These are phyloP conservation scores for Chascanopsetta lugubris DNA, from an alignment of 2,113 vertebrate species.

Conservation along the genomic window DNA sequence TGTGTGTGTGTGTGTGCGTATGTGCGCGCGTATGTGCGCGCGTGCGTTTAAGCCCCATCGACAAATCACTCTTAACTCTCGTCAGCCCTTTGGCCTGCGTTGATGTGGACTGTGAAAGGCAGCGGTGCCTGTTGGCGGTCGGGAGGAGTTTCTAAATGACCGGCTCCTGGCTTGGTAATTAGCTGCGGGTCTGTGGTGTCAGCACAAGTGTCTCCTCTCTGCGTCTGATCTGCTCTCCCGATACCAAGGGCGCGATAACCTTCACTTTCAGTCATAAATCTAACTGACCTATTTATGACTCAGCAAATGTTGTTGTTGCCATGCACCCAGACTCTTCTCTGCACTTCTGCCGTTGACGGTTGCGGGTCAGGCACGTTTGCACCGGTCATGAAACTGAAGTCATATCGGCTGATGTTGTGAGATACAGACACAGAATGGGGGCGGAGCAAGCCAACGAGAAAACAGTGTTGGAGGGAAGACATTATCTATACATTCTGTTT, in stretches of 20 bases:
- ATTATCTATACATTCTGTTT: no score
- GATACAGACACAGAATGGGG: no score
- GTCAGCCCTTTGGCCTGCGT: constrained; percentile 23
- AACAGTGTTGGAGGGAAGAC: no score
- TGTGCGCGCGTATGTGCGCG: neutral
- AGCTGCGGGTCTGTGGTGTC: constrained; percentile 27
- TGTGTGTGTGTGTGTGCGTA: neutral
- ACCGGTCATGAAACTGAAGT: no score
- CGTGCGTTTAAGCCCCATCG: constrained; percentile 23
- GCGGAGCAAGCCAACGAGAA: no score
- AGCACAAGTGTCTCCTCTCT: constrained; percentile 18
- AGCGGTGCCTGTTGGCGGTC: constrained; percentile 27
- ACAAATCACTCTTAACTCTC: constrained; percentile 41
- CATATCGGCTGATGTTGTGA: no score
- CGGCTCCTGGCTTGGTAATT: constrained; percentile 41
- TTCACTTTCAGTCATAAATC: constrained; percentile 19
- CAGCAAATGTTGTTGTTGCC: neutral
- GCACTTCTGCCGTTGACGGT: no score
- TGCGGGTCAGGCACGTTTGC: no score
- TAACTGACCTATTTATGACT: constrained; percentile 9
- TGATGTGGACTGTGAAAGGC: neutral
- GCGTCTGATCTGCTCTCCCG: constrained; percentile 24
- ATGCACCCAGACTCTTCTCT: no score
- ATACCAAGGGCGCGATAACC: constrained; percentile 23
- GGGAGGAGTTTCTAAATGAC: constrained; percentile 37